phyloP scores from a whole-genome alignment of 1,140 invertebrate species.

The Acromyrmex heyeri region DNA sequence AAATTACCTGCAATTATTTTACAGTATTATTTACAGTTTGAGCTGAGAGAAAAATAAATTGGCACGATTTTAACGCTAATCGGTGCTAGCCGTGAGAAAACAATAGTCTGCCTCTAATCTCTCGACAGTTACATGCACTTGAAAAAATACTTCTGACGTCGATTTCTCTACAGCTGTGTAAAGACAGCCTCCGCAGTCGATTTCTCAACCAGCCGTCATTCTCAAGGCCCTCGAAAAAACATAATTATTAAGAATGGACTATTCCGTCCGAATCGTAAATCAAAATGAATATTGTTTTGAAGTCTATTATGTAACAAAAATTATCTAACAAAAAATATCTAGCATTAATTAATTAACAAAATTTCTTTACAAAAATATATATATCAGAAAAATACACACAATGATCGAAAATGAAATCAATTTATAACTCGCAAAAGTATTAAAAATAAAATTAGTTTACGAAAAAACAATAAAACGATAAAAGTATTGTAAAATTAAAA shows the following conservation, averaged over 20 bases:
- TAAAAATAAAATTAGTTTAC: neutral
- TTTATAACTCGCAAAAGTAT: neutral
- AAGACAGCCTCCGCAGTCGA: slow-evolving; percentile 9
- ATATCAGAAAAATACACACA: neutral
- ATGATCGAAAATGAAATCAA: neutral
- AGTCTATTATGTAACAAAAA: neutral
- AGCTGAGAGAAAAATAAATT: neutral
- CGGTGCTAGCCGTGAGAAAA: neutral
- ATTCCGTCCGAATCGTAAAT: neutral
- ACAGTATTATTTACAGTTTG: neutral
- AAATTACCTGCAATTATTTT: neutral
- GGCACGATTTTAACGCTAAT: neutral
- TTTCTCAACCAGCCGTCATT: slow-evolving; percentile 33
- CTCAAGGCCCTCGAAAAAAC: slow-evolving; percentile 22
- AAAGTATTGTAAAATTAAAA: slow-evolving; percentile 1
- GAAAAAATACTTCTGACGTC: neutral
- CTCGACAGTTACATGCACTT: neutral
- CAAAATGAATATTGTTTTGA: neutral
- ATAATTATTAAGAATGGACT: neutral
- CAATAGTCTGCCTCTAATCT: slow-evolving; percentile 15
- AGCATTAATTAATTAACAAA: neutral
- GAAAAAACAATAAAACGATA: neutral
- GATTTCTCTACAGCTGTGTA: slow-evolving; percentile 27
- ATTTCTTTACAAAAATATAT: neutral
- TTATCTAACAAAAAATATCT: neutral